Percentiles rank a stretch among this genome's conserved stretches.
Evolutionary conservation across 2,113 vertebrate species (phyloP).

Genomic region (Nothobranchius kuhntae): DNA sequence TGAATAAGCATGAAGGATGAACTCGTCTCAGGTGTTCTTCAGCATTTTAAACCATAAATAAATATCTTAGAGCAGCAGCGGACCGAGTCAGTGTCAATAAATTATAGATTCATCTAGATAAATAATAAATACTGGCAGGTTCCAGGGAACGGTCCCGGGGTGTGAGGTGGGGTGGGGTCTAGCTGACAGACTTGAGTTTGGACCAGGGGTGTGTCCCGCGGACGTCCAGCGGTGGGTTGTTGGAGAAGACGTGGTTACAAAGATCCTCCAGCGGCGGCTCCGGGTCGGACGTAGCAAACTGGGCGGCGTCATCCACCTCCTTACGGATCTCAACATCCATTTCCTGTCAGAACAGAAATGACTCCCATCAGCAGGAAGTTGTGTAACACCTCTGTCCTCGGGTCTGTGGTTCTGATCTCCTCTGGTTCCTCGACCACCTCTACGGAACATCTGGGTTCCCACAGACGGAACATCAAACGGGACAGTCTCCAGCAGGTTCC

Average conservation of each 20-base stretch:
- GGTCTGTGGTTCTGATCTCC: no score
- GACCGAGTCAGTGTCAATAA: background rate
- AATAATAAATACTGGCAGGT: conserved; percentile 32
- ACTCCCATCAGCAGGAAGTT: background rate
- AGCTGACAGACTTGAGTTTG: conserved; percentile 86
- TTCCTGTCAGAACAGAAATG: conserved; percentile 76
- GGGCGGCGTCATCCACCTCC: conserved; percentile 91
- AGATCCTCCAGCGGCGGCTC: conserved; percentile 94
- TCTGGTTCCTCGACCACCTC: no score
- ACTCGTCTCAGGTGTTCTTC: background rate
- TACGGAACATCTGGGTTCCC: no score
- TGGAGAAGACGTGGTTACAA: conserved; percentile 85
- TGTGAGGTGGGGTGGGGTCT: conserved; percentile 3
- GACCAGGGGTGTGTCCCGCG: conserved; percentile 90
- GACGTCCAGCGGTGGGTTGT: conserved; percentile 83
- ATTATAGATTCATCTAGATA: conserved; percentile 23
- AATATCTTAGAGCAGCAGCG: background rate
- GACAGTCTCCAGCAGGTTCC: no score
- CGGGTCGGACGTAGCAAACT: conserved; percentile 91
- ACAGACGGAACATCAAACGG: no score
- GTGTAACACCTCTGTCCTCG: no score
- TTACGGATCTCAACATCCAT: conserved; percentile 91
- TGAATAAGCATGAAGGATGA: background rate
- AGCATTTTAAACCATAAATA: no score
- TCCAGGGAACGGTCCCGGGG: conserved; percentile 1